phyloP scores from a whole-genome alignment of 2,113 vertebrate genomes.

The Elachura formosa region DNA sequence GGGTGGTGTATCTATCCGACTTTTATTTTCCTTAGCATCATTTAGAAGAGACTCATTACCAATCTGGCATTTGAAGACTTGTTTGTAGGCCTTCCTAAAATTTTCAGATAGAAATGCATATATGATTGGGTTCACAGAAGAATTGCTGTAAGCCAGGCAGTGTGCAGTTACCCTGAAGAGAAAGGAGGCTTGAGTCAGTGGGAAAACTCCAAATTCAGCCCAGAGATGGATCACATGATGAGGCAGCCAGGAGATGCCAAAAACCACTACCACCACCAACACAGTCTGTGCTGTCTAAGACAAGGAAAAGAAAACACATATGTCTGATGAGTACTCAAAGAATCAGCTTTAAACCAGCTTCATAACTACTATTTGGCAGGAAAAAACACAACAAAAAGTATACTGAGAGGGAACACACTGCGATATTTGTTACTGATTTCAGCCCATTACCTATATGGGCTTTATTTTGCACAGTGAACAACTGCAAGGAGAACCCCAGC shows the following conservation, averaged over 20 bases:
- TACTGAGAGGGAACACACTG: background rate
- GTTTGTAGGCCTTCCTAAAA: conserved; percentile 94
- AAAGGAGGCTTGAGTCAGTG: conserved; percentile 92
- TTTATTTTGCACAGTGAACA: background rate
- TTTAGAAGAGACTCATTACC: conserved; percentile 66
- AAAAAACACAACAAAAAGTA: background rate
- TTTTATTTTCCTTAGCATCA: conserved; percentile 80
- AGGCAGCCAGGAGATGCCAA: conserved; percentile 95
- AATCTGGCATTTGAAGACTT: conserved; percentile 88
- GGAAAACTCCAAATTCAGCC: conserved; percentile 93
- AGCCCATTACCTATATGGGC: background rate
- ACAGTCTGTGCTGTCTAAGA: conserved; percentile 93
- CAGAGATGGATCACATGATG: conserved; percentile 92
- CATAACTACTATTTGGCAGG: background rate
- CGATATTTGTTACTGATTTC: background rate
- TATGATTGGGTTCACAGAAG: conserved; percentile 95
- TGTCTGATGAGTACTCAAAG: conserved; percentile 15
- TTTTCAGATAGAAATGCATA: conserved; percentile 97
- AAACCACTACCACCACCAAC: conserved; percentile 95
- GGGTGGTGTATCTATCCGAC: conserved; percentile 81
- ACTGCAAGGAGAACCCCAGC: background rate
- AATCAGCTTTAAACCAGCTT: background rate
- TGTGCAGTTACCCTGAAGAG: conserved; percentile 87
- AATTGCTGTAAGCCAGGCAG: conserved; percentile 97
- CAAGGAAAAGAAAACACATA: conserved; percentile 33